Evolutionary conservation across 2,797 vertebrate genomes (phyloP).

Genomic region (Semaprochilodus insignis): DNA sequence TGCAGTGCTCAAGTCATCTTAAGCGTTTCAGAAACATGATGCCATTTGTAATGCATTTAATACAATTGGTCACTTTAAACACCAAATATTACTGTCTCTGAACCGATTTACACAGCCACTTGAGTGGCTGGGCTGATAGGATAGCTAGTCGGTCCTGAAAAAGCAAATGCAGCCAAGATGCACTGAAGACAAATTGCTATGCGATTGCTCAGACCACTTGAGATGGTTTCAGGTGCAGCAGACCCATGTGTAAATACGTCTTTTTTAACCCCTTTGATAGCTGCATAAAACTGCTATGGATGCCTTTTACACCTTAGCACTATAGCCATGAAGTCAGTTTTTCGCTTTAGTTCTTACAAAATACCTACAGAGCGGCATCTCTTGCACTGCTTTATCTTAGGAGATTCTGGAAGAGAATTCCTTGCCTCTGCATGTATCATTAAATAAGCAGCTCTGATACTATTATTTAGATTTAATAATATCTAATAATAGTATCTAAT

Average conservation of each 20-base stretch:
- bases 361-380: neutral
- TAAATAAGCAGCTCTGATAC: too few species aligned
- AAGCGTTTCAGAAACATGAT: conserved; percentile 14
- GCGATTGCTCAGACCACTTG: neutral
- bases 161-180: neutral
- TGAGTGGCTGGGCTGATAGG: neutral
- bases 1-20: neutral
- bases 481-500: too few species aligned
- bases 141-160: neutral
- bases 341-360: neutral
- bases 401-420: neutral
- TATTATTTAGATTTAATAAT: too few species aligned
- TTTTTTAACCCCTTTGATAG: neutral
- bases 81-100: conserved; percentile 27
- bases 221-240: neutral
- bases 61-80: neutral
- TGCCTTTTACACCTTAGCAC: neutral
- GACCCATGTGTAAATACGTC: neutral
- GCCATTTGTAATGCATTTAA: neutral
- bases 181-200: neutral
- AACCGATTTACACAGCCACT: neutral
- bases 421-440: neutral
- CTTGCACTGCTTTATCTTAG: neutral
- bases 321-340: neutral
- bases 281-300: neutral